These are phyloP conservation scores for Hippocampus comes DNA, from an alignment of 2,113 vertebrate genomes.

Conservation along the genomic window DNA sequence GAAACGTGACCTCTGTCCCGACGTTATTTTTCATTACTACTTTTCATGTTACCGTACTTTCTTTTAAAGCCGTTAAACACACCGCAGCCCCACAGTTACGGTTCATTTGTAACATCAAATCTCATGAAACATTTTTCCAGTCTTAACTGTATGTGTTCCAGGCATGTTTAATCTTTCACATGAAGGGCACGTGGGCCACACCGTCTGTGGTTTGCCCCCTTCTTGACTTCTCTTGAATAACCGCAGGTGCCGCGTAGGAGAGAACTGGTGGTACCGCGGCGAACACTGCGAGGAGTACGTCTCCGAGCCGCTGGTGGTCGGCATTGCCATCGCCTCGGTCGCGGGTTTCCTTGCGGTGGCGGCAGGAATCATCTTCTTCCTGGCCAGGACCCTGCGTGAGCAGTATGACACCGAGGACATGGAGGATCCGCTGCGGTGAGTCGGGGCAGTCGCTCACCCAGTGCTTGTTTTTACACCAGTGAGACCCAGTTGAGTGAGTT, in stretches of 20 bases:
- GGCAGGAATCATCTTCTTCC: conserved; percentile 79
- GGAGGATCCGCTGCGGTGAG: conserved; percentile 77
- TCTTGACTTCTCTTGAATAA: neutral
- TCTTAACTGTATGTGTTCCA: too few relatives aligned
- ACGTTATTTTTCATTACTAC: too few relatives aligned
- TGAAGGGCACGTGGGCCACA: too few relatives aligned
- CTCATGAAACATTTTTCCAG: too few relatives aligned
- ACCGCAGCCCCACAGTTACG: too few relatives aligned
- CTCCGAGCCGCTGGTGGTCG: conserved; percentile 86
- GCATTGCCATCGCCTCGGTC: conserved; percentile 81
- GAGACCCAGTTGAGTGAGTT: too few relatives aligned
- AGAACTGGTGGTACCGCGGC: conserved; percentile 96
- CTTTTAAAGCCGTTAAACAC: too few relatives aligned
- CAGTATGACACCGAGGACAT: conserved; percentile 77
- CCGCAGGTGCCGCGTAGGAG: conserved; percentile 86
- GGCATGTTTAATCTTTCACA: too few relatives aligned
- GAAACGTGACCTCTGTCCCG: too few relatives aligned
- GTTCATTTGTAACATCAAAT: too few relatives aligned
- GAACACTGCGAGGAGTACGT: conserved; percentile 90
- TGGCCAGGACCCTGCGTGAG: conserved; percentile 78
- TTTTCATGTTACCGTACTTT: too few relatives aligned
- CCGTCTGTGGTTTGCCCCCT: too few relatives aligned
- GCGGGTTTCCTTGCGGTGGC: conserved; percentile 82
- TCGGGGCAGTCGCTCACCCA: neutral
- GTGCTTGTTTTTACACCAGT: neutral